These are phyloP conservation scores for Entosphenus tridentatus DNA, from an alignment of 2,113 vertebrate genomes.

Conservation along the genomic window DNA sequence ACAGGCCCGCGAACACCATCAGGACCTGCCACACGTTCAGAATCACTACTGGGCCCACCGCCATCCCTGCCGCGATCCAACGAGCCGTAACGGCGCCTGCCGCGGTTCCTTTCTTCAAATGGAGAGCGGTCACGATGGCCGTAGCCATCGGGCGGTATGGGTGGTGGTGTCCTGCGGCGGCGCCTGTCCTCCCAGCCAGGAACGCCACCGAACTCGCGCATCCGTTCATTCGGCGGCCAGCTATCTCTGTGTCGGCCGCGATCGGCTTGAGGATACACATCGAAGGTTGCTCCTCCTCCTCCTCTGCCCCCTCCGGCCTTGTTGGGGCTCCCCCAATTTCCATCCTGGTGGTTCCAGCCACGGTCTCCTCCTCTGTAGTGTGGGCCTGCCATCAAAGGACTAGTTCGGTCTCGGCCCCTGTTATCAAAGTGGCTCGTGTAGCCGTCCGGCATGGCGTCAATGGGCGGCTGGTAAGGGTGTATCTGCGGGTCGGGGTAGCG, in stretches of 20 bases:
- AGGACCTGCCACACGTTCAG: neutral
- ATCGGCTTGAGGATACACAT: conserved; percentile 65
- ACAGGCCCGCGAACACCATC: neutral
- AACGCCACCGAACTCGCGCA: conserved; percentile 25
- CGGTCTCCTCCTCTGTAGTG: neutral
- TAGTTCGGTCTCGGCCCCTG: conserved; percentile 58
- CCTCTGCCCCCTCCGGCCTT: conserved; percentile 45
- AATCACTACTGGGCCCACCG: neutral
- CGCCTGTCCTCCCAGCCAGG: conserved; percentile 1
- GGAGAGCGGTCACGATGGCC: neutral
- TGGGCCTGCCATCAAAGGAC: neutral
- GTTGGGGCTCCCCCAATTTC: conserved; percentile 21
- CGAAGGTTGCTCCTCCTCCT: conserved; percentile 39
- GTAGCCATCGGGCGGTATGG: conserved; percentile 1
- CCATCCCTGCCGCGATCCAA: neutral
- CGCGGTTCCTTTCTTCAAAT: neutral
- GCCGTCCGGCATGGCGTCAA: conserved; percentile 68
- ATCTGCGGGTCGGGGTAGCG: conserved; percentile 81
- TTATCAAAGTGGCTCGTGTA: conserved; percentile 70
- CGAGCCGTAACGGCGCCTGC: neutral
- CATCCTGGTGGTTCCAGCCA: neutral
- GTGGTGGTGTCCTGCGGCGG: conserved; percentile 1
- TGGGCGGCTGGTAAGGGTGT: conserved; percentile 63
- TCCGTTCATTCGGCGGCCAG: conserved; percentile 69
- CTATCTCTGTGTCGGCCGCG: conserved; percentile 49